Conservation (phyloP, 1,140 invertebrate species). For the Aphis gossypii region DNA sequence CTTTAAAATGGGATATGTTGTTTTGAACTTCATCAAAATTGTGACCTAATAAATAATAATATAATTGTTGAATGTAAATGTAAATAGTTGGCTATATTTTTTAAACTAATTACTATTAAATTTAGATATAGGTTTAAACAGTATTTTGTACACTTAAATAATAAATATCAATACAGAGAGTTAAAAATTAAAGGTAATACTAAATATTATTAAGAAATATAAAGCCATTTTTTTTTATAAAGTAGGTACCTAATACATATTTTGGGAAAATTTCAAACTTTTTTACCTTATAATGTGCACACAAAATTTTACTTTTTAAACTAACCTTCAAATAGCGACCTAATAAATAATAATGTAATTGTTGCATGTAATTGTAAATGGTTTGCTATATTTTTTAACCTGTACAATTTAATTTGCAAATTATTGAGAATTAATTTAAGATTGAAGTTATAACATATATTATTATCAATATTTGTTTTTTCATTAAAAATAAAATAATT, state of each 20-base stretch:
- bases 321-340: background rate
- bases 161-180: too few species aligned
- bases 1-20: background rate
- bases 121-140: background rate
- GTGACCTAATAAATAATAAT: slow-evolving; percentile 20
- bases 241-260: too few species aligned
- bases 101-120: background rate
- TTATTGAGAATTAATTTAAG: too few species aligned
- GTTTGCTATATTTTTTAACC: background rate
- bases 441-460: too few species aligned
- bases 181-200: too few species aligned
- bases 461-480: too few species aligned
- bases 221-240: too few species aligned
- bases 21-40: slow-evolving; percentile 35
- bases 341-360: background rate
- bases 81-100: background rate
- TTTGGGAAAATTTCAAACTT: too few species aligned
- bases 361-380: background rate
- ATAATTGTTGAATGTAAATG: background rate
- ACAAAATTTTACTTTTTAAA: background rate
- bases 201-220: too few species aligned
- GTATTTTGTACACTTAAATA: too few species aligned
- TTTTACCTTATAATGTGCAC: background rate
- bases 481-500: too few species aligned
- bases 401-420: too few species aligned